phyloP scores from a whole-genome alignment of 35 echinoderm and acorn worm species.

The Eucidaris tribuloides region DNA sequence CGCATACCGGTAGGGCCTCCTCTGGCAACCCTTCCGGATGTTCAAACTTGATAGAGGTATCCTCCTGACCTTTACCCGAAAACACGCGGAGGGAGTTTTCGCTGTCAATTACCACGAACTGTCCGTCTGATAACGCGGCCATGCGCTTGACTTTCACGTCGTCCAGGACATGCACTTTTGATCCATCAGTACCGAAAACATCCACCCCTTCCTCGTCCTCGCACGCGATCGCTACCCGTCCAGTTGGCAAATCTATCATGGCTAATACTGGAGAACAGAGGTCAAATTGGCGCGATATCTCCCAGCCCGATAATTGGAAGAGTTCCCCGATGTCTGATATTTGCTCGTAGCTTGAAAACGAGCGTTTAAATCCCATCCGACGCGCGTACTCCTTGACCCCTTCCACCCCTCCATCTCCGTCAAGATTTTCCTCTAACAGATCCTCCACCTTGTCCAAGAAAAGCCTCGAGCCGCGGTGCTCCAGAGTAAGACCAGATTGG shows the following conservation, averaged over 20 bases:
- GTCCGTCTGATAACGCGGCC: background rate
- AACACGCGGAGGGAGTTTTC: background rate
- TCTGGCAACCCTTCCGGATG: background rate
- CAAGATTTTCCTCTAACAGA: background rate
- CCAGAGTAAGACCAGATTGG: background rate
- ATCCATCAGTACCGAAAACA: background rate
- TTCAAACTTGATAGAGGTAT: background rate
- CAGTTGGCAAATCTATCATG: constrained; percentile 5
- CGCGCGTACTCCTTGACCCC: constrained; percentile 4
- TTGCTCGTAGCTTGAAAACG: background rate
- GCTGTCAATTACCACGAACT: constrained; percentile 8
- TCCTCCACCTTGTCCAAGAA: background rate
- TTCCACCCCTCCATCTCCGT: background rate
- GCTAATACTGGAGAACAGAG: background rate
- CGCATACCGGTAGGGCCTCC: background rate
- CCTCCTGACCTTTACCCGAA: background rate
- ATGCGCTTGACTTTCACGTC: background rate
- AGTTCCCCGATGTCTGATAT: constrained; percentile 2
- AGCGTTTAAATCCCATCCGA: background rate
- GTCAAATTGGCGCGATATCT: background rate
- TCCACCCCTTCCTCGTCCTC: background rate
- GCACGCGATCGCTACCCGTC: background rate
- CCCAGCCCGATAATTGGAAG: constrained; percentile 13
- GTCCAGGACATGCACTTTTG: constrained; percentile 1
- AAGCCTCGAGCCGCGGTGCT: background rate